Base-by-base conservation (phyloP, 2,113 vertebrate species). In the Mustela lutreola region DNA sequence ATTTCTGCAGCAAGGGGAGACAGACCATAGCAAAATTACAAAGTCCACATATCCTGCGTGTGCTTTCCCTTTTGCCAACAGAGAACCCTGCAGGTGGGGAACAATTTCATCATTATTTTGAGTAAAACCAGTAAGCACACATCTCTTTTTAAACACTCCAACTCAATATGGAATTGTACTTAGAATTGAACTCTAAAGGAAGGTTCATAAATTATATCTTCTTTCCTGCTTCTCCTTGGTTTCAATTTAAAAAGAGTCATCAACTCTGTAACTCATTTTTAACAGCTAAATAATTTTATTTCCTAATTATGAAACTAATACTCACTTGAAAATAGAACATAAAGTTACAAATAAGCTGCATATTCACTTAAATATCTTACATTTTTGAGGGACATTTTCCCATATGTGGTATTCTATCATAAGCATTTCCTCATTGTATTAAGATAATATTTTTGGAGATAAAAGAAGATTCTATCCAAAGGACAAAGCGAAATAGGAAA, bases 401-500 rank as follows among this genome's bases (percentile, higher is more conserved):
- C 42, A 36, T 16, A 70, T n/a, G 8, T 58, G 24, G 3, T 21
- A 91, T 98, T 95, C 53, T 31, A 36, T 73, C 60, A 6, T 53
- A 91, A 87, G 14, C 28, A 33, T 80, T 76, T 95, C 87, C 21
- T 95, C 4, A 28, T 16, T 75, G 11, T 33, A 91, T 85, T 94
- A 89, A 96, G 80, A 65, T 79, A 71, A 63, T 89, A 42, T 50
- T 94, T 53, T 94, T 87, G 14, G 62, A 53, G 60, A 60, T 12
- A 63, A 11, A 91, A 67, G 56, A 45, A 6, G 58, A 91, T 89
- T 88, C 31, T 79, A 86, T 81, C 88, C 91, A 95, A 94, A 97
- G 63, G 62, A 86, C 39, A 45, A 95, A 89, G 12, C 71, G 1
- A 60, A 93, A 95, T n/a, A 90, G 28, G 42, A 94, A 94, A 95